A percentile compares a stretch with the other conserved stretches of the same genome.
Evolutionary conservation across 2,888 invertebrate species (phyloP).

Genomic region (Ditula angustiorana): DNA sequence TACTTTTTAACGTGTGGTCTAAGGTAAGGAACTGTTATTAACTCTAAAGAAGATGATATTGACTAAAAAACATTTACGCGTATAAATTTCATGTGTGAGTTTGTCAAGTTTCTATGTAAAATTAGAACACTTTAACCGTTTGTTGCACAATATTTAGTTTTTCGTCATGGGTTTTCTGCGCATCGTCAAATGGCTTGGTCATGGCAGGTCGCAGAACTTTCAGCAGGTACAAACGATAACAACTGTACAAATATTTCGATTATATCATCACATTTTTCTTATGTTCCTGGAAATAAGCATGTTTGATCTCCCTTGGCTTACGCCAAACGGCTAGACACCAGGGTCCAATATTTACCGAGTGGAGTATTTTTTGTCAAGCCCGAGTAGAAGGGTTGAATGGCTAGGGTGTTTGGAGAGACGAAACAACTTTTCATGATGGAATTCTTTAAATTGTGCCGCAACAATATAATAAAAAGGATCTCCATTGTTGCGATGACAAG

Average conservation of each 20-base stretch:
- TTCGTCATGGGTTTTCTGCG: not conserved
- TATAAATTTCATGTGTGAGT: not conserved
- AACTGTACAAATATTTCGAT: not conserved
- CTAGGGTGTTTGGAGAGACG: constrained; percentile 76
- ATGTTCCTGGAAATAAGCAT: not conserved
- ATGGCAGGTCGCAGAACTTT: not conserved
- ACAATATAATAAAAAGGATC: constrained; percentile 45
- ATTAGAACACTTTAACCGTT: not conserved
- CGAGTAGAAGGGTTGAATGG: constrained; percentile 84
- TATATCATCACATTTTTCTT: not conserved
- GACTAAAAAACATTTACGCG: too few relatives aligned
- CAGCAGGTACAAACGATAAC: not conserved
- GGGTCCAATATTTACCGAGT: constrained; percentile 79
- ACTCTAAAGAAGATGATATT: too few relatives aligned
- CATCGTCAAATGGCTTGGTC: not conserved
- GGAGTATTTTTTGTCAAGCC: constrained; percentile 83
- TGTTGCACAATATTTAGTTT: not conserved
- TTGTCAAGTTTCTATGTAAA: not conserved
- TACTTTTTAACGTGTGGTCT: constrained; percentile 53
- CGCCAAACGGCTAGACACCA: constrained; percentile 61
- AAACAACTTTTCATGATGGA: constrained; percentile 60
- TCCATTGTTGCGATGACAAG: constrained; percentile 36
- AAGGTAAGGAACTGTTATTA: too few relatives aligned
- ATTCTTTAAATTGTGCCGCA: constrained; percentile 63
- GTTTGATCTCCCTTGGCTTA: constrained; percentile 43